These are phyloP conservation scores for Dendroctonus ponderosae DNA, from an alignment of 1,140 invertebrate species.

Conservation along the genomic window DNA sequence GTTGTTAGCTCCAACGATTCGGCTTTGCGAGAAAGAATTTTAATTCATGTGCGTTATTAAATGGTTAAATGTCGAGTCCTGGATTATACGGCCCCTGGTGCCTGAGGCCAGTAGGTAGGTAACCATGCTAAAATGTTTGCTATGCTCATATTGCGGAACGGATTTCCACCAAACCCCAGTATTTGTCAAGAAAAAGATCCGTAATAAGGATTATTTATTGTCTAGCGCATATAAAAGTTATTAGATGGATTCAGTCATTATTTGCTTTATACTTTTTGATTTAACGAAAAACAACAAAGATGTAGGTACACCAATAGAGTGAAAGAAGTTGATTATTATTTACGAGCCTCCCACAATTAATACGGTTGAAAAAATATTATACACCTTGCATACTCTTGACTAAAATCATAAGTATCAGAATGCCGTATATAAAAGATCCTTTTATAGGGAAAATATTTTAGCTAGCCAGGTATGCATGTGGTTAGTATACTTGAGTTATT, in stretches of 20 bases:
- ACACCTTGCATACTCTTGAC: not conserved
- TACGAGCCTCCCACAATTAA: not conserved
- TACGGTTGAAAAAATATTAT: not conserved
- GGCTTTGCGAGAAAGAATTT: constrained; percentile 12
- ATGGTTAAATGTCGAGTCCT: constrained; percentile 10
- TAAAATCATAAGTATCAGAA: not conserved
- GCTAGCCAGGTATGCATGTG: not conserved
- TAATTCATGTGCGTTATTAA: constrained; percentile 19
- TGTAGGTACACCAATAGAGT: no score
- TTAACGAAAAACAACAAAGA: no score
- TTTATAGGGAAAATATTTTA: not conserved
- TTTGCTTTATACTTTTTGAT: no score
- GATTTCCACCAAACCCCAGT: no score
- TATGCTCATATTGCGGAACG: no score
- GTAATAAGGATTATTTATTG: no score
- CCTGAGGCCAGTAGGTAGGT: no score
- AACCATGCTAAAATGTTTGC: no score
- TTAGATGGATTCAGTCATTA: no score
- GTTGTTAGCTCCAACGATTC: constrained; percentile 5
- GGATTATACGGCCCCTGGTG: constrained; percentile 1
- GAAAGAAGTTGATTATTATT: no score
- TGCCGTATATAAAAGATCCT: not conserved
- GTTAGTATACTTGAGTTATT: not conserved
- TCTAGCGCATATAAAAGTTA: no score
- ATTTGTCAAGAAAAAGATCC: no score